Evolutionary conservation across 1,140 invertebrate species (phyloP), one percentile per base, ranked within the genome.

Genomic region (Drosophila jambulina): DNA sequence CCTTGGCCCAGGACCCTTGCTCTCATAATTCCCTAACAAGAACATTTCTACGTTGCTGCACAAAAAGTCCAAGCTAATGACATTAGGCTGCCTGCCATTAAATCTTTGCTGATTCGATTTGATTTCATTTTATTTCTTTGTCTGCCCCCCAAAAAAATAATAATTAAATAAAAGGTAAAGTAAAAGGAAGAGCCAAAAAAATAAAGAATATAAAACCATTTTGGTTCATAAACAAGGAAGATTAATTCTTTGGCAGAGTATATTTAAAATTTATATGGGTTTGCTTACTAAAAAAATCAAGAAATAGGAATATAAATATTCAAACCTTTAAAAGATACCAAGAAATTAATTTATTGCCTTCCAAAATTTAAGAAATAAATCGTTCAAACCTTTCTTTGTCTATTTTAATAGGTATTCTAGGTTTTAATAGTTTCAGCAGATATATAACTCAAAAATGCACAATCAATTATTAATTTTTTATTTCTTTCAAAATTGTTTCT

Each of bases 21-120:
- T 57, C 60, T 82, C 71, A 77, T 87, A 87, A 87, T 83, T 83
- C 77, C 64, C 68, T 56, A 48, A 48, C 64, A 77, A 77, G 76
- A 88, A 78, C 62, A 88, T 83, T 87, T 87, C 76, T 78, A 62
- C 70, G 57, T 48, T 61, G 64, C 25, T 75, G 78, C 51, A 60
- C 82, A 77, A 27, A 40, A 34, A 49, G 21, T 68, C 64, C 23
- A 42, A 53, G 49, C 60, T 88, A 90, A 88, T 88, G 62, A 59
- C 63, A 88, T 88, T 88, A 81, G 65, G 62, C 62, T 53, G 36
- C 21, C 61, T 69, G 70, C 80, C 80, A 88, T 88, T 88, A 88
- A 65, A 81, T 90, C 62, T 48, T 78, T 70, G 57, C 74, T 88
- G 84, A 88, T 83, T 88, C 74, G 84, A 83, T 83, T 88, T 81